These are phyloP conservation scores for Staurois parvus DNA, from an alignment of 2,797 vertebrate genomes.

Conservation along the genomic window DNA sequence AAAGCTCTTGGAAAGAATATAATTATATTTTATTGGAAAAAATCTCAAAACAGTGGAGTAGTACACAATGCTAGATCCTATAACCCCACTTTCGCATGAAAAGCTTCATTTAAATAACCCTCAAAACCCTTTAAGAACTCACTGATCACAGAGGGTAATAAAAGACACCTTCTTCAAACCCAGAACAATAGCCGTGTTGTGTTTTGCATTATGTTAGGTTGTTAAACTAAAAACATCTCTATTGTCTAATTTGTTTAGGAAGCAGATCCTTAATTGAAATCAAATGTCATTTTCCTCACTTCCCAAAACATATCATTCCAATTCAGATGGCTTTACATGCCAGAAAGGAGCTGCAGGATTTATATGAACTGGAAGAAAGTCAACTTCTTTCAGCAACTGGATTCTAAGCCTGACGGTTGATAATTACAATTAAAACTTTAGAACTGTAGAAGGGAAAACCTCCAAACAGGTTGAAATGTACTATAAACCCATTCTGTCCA, in stretches of 20 bases:
- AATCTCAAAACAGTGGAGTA: not conserved
- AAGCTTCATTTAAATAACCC: conserved; percentile 8
- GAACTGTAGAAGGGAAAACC: too few relatives aligned
- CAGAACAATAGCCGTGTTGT: conserved; percentile 15
- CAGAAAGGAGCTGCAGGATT: not conserved
- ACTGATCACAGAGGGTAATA: not conserved
- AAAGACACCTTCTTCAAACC: not conserved
- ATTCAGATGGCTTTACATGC: not conserved
- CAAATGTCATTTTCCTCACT: conserved; percentile 6
- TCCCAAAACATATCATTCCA: not conserved
- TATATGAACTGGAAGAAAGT: too few relatives aligned
- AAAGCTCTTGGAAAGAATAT: not conserved
- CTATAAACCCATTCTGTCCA: too few relatives aligned
- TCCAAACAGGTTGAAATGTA: too few relatives aligned
- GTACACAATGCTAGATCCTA: not conserved
- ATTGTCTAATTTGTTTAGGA: conserved; percentile 44
- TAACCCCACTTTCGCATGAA: not conserved
- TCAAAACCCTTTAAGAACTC: not conserved
- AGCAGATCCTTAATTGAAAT: conserved; percentile 33
- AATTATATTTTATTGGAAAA: not conserved
- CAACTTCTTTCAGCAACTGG: not conserved
- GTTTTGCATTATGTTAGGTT: not conserved
- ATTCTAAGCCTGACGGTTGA: not conserved
- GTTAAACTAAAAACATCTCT: conserved; percentile 32
- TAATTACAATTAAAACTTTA: too few relatives aligned